phyloP scores from a whole-genome alignment of 2,113 vertebrate species.

The Brachyistius frenatus region DNA sequence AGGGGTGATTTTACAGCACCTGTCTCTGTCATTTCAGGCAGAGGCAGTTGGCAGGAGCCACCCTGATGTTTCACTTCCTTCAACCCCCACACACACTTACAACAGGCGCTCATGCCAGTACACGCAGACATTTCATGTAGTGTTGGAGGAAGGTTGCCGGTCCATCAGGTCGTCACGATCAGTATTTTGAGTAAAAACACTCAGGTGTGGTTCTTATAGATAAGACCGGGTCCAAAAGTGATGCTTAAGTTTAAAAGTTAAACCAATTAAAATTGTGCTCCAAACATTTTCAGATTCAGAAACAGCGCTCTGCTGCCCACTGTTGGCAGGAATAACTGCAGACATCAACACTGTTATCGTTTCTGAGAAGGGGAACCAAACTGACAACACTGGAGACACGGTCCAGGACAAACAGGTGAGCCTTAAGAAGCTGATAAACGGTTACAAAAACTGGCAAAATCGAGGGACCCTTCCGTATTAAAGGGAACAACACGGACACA shows the following conservation, averaged over 20 bases:
- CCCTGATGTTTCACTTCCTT: constrained; percentile 58
- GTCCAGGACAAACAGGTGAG: too few relatives aligned
- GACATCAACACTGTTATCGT: too few relatives aligned
- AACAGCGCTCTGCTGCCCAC: constrained; percentile 61
- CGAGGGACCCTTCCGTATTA: too few relatives aligned
- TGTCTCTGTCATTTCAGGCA: constrained; percentile 76
- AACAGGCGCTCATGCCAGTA: constrained; percentile 12
- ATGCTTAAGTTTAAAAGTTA: constrained; percentile 4
- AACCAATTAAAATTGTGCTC: neutral
- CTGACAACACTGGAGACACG: too few relatives aligned
- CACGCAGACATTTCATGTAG: constrained; percentile 5
- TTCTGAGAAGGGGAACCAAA: too few relatives aligned
- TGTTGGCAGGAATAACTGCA: constrained; percentile 38
- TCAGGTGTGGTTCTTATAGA: neutral
- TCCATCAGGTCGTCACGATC: neutral
- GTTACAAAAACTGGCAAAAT: too few relatives aligned
- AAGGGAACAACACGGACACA: too few relatives aligned
- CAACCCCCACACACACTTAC: constrained; percentile 29
- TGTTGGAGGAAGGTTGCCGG: neutral
- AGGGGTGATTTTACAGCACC: constrained; percentile 70
- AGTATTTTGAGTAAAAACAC: neutral
- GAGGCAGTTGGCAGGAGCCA: constrained; percentile 72
- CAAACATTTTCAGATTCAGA: neutral
- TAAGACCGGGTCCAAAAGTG: neutral
- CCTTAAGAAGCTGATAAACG: too few relatives aligned